Conservation (phyloP, 2,888 invertebrate species). For the Ormyrus rosae region DNA sequence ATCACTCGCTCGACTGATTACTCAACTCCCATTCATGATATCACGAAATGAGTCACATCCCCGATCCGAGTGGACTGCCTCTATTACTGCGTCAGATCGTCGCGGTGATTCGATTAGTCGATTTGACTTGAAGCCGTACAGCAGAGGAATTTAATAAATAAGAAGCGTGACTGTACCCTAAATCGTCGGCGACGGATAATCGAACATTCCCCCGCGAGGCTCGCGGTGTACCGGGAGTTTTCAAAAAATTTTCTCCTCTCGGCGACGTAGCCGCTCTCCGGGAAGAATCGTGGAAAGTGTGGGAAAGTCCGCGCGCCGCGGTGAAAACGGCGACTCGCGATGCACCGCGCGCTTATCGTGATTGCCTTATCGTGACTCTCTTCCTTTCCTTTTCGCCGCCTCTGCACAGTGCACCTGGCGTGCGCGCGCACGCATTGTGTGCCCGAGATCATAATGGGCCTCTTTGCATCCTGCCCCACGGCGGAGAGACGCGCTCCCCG, state of each 20-base stretch:
- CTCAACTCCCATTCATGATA: constrained; percentile 21
- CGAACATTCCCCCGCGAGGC: constrained; percentile 20
- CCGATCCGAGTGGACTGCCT: background rate
- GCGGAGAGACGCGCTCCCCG: too few species aligned
- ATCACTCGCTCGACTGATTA: constrained; percentile 33
- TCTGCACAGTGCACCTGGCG: background rate
- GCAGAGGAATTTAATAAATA: too few species aligned
- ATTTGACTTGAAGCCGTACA: background rate
- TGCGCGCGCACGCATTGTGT: background rate
- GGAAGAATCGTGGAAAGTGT: constrained; percentile 71
- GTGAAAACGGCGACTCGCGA: constrained; percentile 65
- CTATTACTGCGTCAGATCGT: constrained; percentile 18
- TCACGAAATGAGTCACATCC: constrained; percentile 36
- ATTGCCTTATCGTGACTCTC: constrained; percentile 12
- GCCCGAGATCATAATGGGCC: background rate
- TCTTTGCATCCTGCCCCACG: too few species aligned
- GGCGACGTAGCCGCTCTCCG: constrained; percentile 38
- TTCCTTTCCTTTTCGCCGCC: background rate
- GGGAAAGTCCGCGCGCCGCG: constrained; percentile 69
- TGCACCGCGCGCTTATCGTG: constrained; percentile 13
- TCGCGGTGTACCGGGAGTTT: background rate
- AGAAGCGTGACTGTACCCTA: too few species aligned
- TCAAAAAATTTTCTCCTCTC: background rate
- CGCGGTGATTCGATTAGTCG: constrained; percentile 1
- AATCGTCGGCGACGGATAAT: background rate